These are phyloP conservation scores for Mycogona germanica DNA, from an alignment of 2,888 invertebrate genomes.

Conservation along the genomic window DNA sequence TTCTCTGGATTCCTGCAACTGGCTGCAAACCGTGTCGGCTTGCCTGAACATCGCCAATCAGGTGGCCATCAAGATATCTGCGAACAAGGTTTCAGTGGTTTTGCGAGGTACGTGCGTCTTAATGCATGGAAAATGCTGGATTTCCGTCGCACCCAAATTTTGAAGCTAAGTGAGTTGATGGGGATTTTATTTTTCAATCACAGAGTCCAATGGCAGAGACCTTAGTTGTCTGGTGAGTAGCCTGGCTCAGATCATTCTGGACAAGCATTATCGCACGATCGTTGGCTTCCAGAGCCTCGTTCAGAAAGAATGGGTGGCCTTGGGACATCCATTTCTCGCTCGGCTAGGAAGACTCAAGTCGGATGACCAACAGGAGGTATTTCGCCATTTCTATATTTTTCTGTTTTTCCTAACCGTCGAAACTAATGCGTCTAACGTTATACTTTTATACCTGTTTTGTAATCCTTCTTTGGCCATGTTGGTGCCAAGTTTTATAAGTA, in stretches of 20 bases:
- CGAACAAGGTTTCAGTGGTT: constrained; percentile 55
- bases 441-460: too few species aligned
- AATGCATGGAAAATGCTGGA: constrained; percentile 1
- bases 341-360: constrained; percentile 31
- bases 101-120: constrained; percentile 54
- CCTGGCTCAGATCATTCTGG: constrained; percentile 72
- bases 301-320: constrained; percentile 88
- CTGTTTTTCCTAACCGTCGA: too few species aligned
- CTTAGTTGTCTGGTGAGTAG: constrained; percentile 75
- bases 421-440: too few species aligned
- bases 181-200: not conserved
- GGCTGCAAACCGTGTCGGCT: constrained; percentile 67
- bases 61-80: constrained; percentile 49
- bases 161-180: constrained; percentile 36
- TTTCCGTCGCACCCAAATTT: constrained; percentile 1
- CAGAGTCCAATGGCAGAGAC: constrained; percentile 71
- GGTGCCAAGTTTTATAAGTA: too few species aligned
- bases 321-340: constrained; percentile 77
- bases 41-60: constrained; percentile 61
- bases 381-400: not conserved
- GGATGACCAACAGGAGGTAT: constrained; percentile 27
- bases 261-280: constrained; percentile 67
- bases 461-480: too few species aligned
- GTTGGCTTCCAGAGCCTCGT: constrained; percentile 79
- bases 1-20: constrained; percentile 47